Base-by-base conservation (phyloP, 35 echinoderm and acorn worm species). In the Ophiothrix spiculata region DNA sequence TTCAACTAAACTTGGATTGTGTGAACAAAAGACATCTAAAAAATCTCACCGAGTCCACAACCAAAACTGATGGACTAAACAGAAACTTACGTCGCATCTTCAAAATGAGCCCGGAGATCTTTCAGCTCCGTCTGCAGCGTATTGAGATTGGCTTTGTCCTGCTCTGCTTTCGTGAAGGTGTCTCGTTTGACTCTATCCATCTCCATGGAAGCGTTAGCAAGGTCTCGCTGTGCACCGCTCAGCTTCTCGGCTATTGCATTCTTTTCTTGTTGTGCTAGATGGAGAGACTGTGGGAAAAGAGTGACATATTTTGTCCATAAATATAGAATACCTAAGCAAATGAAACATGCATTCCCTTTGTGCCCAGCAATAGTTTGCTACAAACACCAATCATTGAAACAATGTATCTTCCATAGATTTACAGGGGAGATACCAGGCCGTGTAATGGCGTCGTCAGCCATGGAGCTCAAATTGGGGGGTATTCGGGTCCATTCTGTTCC, bases 181-280 rank as follows among this genome's bases (percentile, higher is more conserved):
- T 98, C 95, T 40, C 95, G 85, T 69, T 94, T 98, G 34, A 93
- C 39, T 33, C 95, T 40, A 83, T 98, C 95, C 95, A 98, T 89
- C 76, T 91, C 95, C 91, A 98, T 91, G 14, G 91, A 93, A 19
- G 91, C 45, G 56, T 98, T 94, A 40, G 92, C 88, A 46, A 98
- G 33, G 19, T 98, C 91, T 46, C 88, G 60, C 76, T 98, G 95
- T 56, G 95, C 86, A 77, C 84, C 83, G 54, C 88, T 98, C 23
- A 98, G 81, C 84, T 98, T 98, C 82, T 98, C 95, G 29, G 84
- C 64, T 56, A 93, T 60, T 36, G 93, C 91, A 79, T 98, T 98
- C 85, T 93, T 91, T 75, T 98, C 95, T 39, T 89, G 84, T 75
- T 98, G 91, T 19, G 95, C 95, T 54, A 54, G 45, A 21, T 54